These are phyloP conservation scores for Benitochromis conjunctus DNA, from an alignment of 2,113 vertebrate species.

Conservation along the genomic window DNA sequence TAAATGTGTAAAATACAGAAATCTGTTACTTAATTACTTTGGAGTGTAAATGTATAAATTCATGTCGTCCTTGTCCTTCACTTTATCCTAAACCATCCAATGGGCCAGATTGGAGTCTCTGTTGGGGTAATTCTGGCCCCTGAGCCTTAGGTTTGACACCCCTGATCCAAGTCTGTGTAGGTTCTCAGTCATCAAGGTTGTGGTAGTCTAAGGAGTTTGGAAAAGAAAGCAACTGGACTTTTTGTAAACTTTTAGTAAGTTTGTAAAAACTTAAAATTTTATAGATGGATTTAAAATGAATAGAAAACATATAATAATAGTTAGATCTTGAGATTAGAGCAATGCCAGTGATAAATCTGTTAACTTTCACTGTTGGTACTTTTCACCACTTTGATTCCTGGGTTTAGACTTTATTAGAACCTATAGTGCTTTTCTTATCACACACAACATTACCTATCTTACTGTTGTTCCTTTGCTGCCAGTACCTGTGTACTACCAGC, in stretches of 20 bases:
- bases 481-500: neutral
- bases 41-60: neutral
- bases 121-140: neutral
- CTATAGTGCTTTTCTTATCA: neutral
- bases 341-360: neutral
- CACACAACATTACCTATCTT: neutral
- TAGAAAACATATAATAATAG: neutral
- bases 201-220: neutral
- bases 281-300: neutral
- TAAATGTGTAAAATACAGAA: neutral
- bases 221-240: neutral
- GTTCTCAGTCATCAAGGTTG: neutral
- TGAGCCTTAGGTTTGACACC: neutral
- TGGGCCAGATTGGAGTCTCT: neutral
- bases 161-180: neutral
- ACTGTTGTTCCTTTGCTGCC: neutral
- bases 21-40: neutral
- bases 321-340: neutral
- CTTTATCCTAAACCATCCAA: neutral
- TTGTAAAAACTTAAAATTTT: neutral
- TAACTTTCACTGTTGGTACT: neutral
- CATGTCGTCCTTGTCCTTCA: rapidly evolving
- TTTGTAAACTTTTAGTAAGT: neutral
- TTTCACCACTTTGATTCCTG: neutral
- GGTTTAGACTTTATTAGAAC: neutral